Percentiles rank a stretch among this genome's conserved stretches.
Evolutionary conservation across 2,888 invertebrate species (phyloP).

Genomic region (Cybosia mesomella): DNA sequence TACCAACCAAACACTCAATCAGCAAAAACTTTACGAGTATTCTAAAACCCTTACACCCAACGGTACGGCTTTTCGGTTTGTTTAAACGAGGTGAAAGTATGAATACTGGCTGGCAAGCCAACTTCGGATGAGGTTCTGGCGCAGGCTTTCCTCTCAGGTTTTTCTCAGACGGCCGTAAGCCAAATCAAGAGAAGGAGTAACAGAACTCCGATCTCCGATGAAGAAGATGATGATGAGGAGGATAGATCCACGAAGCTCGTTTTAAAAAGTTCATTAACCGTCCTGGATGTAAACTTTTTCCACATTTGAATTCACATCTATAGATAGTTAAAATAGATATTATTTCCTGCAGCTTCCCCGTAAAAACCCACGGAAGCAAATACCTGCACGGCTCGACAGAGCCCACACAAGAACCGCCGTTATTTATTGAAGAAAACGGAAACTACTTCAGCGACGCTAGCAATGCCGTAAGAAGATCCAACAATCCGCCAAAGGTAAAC

Average conservation of each 20-base stretch:
- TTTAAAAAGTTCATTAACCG: too few relatives aligned
- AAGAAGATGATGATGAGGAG: too few relatives aligned
- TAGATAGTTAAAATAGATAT: not conserved
- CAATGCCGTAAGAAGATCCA: slow-evolving; percentile 64
- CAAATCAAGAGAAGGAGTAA: too few relatives aligned
- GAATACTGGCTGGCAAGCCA: not conserved
- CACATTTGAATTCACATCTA: not conserved
- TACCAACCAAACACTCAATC: not conserved
- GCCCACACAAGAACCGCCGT: slow-evolving; percentile 62
- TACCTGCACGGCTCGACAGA: slow-evolving; percentile 63
- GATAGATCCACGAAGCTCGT: too few relatives aligned
- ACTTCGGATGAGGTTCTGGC: too few relatives aligned
- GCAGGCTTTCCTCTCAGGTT: too few relatives aligned
- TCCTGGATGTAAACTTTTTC: too few relatives aligned
- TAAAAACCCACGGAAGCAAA: slow-evolving; percentile 62
- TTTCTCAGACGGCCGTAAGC: too few relatives aligned
- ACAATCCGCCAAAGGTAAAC: slow-evolving; percentile 61
- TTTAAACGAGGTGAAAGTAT: not conserved
- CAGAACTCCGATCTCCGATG: too few relatives aligned
- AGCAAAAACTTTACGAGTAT: not conserved
- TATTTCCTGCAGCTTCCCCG: slow-evolving; percentile 56
- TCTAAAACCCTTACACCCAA: not conserved
- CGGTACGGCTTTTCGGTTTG: not conserved
- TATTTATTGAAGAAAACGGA: slow-evolving; percentile 67
- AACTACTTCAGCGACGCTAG: slow-evolving; percentile 80